These are phyloP conservation scores for Hystrix brachyura DNA, from an alignment of 2,113 vertebrate genomes.

Conservation along the genomic window DNA sequence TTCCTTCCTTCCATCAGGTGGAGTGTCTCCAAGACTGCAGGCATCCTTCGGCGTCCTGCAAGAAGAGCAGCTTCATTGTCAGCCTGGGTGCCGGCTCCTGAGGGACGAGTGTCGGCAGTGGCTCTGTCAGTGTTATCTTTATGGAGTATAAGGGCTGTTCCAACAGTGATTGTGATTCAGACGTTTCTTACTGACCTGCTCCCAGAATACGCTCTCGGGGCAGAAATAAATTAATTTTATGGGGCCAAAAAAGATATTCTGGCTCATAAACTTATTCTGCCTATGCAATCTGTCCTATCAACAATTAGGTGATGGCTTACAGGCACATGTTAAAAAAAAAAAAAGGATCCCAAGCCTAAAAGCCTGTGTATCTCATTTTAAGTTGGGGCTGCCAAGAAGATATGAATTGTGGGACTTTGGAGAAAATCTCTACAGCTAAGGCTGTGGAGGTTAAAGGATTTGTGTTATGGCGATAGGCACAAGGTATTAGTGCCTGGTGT, in stretches of 20 bases:
- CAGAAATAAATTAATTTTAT: conserved; percentile 55
- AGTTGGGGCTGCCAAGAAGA: not conserved
- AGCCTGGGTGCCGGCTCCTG: not conserved
- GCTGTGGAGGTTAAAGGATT: not conserved
- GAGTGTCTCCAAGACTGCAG: not conserved
- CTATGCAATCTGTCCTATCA: not conserved
- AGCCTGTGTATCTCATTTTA: not conserved
- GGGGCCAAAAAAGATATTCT: conserved; percentile 57
- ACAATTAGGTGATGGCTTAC: not conserved
- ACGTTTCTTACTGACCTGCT: conserved; percentile 18
- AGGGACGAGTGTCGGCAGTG: not conserved
- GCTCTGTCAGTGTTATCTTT: not conserved
- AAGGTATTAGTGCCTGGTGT: not conserved
- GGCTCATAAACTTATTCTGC: conserved; percentile 49
- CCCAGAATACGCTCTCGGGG: conserved; percentile 33
- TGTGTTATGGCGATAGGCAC: not conserved
- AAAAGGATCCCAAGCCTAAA: not conserved
- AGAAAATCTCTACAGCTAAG: not conserved
- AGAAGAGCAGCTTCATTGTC: not conserved
- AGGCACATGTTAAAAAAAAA: not conserved
- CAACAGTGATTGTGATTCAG: conserved; percentile 34
- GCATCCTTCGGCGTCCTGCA: not conserved
- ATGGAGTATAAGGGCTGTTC: conserved; percentile 2
- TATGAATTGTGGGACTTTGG: not conserved
- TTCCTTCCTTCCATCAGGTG: not conserved